Evolutionary conservation across 2,113 vertebrate genomes (phyloP).

Genomic region (Tyto alba): DNA sequence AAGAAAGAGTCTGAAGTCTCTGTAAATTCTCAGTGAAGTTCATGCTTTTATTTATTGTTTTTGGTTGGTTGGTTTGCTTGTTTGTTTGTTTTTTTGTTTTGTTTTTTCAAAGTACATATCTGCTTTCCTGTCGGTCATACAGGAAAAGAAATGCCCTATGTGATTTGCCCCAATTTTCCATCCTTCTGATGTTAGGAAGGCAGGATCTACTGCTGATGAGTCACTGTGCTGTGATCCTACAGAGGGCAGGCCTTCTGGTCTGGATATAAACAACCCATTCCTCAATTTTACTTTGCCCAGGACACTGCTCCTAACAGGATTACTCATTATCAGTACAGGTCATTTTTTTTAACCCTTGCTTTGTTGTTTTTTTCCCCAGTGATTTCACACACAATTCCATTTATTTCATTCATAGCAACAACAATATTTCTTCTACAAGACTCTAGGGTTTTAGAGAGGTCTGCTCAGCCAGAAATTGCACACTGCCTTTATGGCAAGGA

Average conservation of each 20-base stretch:
- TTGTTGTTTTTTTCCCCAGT: not conserved
- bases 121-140: not conserved
- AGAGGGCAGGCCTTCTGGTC: not conserved
- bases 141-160: not conserved
- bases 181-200: not conserved
- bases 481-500: not conserved
- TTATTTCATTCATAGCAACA: not conserved
- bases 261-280: not conserved
- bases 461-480: not conserved
- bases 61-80: no score
- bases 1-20: not conserved
- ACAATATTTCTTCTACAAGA: not conserved
- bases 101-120: accelerated
- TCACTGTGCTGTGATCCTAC: not conserved
- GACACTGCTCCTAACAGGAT: not conserved
- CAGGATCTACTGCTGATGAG: not conserved
- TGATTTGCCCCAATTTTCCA: not conserved
- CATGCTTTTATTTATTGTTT: not conserved
- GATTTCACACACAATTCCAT: not conserved
- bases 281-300: not conserved
- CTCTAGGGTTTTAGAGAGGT: not conserved
- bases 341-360: not conserved
- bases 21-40: not conserved
- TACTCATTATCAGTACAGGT: not conserved
- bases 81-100: not conserved